Evolutionary conservation across 2,797 vertebrate genomes (phyloP).

Genomic region (Amniataba percoides): DNA sequence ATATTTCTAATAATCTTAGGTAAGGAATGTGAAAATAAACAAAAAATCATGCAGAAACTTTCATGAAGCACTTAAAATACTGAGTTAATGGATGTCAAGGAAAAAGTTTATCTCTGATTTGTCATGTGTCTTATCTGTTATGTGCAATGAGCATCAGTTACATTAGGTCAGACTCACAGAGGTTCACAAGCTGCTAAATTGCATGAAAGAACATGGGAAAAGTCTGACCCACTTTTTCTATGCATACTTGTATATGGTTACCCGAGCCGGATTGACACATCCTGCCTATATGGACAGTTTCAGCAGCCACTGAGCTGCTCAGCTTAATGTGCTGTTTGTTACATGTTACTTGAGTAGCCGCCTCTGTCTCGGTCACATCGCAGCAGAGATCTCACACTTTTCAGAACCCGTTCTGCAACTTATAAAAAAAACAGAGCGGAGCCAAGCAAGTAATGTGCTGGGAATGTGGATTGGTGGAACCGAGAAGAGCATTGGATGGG

Average conservation of each 20-base stretch:
- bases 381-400: background rate
- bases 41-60: background rate
- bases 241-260: background rate
- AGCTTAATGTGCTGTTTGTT: background rate
- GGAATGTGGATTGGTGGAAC: slow-evolving; percentile 15
- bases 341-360: background rate
- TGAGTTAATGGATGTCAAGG: background rate
- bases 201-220: background rate
- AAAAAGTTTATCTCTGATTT: background rate
- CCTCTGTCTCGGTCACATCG: background rate
- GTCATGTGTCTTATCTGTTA: background rate
- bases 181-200: background rate
- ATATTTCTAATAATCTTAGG: background rate
- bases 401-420: slow-evolving; percentile 42
- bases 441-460: background rate
- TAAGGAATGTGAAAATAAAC: background rate
- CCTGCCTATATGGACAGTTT: background rate
- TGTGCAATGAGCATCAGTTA: background rate
- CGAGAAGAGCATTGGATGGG: background rate
- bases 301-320: slow-evolving; percentile 3
- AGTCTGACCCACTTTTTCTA: background rate
- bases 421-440: background rate
- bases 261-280: background rate
- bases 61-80: background rate
- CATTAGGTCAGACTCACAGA: background rate